These are phyloP conservation scores for Andrena hattorfiana DNA, from an alignment of 2,888 invertebrate genomes.

Conservation along the genomic window DNA sequence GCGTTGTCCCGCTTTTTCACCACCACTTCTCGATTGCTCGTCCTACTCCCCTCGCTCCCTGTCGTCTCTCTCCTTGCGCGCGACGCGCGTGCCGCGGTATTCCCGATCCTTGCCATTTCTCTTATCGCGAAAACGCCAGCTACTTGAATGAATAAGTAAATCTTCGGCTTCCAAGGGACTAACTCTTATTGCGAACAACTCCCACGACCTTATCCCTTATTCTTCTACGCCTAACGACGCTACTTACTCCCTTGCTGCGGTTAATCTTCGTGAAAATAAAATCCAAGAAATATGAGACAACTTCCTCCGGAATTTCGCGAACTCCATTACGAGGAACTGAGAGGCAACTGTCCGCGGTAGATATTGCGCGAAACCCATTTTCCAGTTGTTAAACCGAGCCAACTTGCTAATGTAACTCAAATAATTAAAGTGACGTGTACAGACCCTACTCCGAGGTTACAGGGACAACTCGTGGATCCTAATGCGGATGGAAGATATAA, in stretches of 20 bases:
- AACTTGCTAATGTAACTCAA: conserved; percentile 71
- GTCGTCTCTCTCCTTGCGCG: not conserved
- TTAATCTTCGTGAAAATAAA: conserved; percentile 35
- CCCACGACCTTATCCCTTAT: too few relatives aligned
- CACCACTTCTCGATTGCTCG: not conserved
- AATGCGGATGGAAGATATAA: conserved; percentile 58
- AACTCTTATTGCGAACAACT: not conserved
- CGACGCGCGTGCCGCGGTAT: not conserved
- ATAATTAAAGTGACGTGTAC: conserved; percentile 72
- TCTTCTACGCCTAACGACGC: not conserved
- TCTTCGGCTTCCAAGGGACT: not conserved
- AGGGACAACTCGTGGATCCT: conserved; percentile 57
- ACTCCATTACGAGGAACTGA: conserved; percentile 32
- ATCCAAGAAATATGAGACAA: conserved; percentile 19
- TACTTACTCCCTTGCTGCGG: not conserved
- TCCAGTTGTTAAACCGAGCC: conserved; percentile 68
- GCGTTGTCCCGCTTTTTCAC: not conserved
- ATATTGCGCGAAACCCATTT: conserved; percentile 64
- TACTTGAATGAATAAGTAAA: not conserved
- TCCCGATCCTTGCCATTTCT: not conserved
- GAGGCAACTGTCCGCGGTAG: conserved; percentile 59
- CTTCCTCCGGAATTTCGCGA: conserved; percentile 42
- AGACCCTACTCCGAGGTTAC: conserved; percentile 49
- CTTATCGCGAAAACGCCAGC: not conserved
- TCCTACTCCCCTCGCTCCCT: not conserved